Percentiles rank a stretch among this genome's conserved stretches.
Evolutionary conservation across 2,888 invertebrate genomes (phyloP).

Genomic region (Chrysolina americana): DNA sequence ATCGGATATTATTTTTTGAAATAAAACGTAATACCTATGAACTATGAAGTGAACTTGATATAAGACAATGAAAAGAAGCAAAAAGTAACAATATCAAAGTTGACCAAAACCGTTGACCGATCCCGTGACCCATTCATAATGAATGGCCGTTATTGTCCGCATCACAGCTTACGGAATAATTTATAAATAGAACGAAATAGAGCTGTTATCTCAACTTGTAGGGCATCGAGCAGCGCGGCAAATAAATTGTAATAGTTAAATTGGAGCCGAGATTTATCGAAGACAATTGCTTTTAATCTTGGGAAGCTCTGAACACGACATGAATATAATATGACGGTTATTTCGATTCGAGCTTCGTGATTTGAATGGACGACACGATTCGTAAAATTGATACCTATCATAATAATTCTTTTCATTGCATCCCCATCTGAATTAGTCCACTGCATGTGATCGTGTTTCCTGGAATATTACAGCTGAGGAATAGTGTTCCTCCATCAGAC

Average conservation of each 20-base stretch:
- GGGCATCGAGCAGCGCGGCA: slow-evolving; percentile 22
- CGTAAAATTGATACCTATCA: not conserved
- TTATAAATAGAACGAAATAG: slow-evolving; percentile 47
- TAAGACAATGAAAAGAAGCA: no score
- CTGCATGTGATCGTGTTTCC: no score
- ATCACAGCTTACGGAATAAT: slow-evolving; percentile 32
- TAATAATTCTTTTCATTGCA: no score
- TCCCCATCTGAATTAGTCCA: no score
- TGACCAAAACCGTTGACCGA: not conserved
- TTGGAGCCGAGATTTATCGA: slow-evolving; percentile 41
- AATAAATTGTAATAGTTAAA: slow-evolving; percentile 36
- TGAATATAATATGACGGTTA: slow-evolving; percentile 38
- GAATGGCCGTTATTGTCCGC: slow-evolving; percentile 31
- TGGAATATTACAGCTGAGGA: no score
- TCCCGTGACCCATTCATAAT: slow-evolving; percentile 29
- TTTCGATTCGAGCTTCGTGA: not conserved
- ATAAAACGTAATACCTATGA: no score
- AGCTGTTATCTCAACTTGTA: slow-evolving; percentile 40
- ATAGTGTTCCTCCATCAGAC: no score
- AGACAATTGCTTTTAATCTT: slow-evolving; percentile 41
- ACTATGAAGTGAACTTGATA: no score
- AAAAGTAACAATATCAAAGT: no score
- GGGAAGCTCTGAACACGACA: slow-evolving; percentile 29
- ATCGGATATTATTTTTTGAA: no score
- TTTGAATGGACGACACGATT: slow-evolving; percentile 1